A percentile compares a stretch with the other conserved stretches of the same genome.
phyloP scores from a whole-genome alignment of 2,797 vertebrate species.

The Petrocephalus schoutedeni region DNA sequence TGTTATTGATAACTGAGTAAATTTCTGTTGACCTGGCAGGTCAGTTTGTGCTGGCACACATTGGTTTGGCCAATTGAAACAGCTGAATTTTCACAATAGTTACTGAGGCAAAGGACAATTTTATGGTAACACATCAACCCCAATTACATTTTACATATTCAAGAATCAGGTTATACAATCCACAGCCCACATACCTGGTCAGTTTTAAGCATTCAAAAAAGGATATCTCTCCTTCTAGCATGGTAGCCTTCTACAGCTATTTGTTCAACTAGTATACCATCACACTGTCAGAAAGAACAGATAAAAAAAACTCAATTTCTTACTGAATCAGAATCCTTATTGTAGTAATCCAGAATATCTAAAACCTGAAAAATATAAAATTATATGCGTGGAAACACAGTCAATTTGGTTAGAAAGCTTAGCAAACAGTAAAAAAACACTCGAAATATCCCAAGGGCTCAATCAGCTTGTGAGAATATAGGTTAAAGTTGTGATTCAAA shows the following conservation, averaged over 20 bases:
- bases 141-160: background rate
- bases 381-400: background rate
- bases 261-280: background rate
- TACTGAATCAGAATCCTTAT: background rate
- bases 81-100: background rate
- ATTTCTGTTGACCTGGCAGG: background rate
- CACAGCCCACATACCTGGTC: background rate
- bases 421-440: background rate
- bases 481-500: background rate
- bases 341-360: background rate
- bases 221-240: background rate
- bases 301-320: background rate
- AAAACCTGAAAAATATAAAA: background rate
- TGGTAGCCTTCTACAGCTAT: background rate
- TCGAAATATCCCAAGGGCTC: background rate
- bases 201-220: background rate
- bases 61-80: background rate
- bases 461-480: background rate
- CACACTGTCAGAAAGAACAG: background rate
- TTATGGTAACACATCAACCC: background rate
- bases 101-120: background rate
- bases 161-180: background rate
- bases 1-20: constrained; percentile 24
- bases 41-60: background rate
- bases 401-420: background rate